phyloP scores from a whole-genome alignment of 2,797 vertebrate species.

The Characodon lateralis region DNA sequence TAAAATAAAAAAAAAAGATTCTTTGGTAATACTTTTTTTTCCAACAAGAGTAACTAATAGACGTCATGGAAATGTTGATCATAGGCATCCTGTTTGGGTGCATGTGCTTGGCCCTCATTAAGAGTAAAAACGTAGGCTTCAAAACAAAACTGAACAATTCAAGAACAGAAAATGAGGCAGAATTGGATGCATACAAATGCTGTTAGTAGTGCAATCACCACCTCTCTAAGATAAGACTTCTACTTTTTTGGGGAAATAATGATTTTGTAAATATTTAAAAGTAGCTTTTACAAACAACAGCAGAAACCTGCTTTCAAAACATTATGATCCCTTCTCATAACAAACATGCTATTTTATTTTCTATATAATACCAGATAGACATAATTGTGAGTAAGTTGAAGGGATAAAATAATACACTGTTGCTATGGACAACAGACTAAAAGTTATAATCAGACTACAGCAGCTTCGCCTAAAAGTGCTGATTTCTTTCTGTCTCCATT shows the following conservation, averaged over 20 bases:
- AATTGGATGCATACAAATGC: background rate
- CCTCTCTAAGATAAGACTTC: background rate
- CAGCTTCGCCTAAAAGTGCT: slow-evolving; percentile 21
- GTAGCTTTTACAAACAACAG: background rate
- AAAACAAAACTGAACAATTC: background rate
- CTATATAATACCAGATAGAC: background rate
- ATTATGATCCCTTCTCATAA: background rate
- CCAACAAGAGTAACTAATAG: slow-evolving; percentile 17
- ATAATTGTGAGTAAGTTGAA: slow-evolving; percentile 36
- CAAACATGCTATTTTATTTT: background rate
- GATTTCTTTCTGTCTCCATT: slow-evolving; percentile 16
- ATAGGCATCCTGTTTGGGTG: background rate
- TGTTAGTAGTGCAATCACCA: background rate
- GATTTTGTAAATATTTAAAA: background rate
- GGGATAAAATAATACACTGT: slow-evolving; percentile 31
- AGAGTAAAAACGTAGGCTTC: background rate
- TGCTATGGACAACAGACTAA: slow-evolving; percentile 50
- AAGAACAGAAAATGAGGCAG: background rate
- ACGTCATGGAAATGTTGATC: slow-evolving; percentile 51
- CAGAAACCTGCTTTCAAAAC: background rate
- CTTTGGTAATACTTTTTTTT: slow-evolving; percentile 36
- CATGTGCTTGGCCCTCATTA: background rate
- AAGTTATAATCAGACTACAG: slow-evolving; percentile 34
- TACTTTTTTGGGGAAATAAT: background rate
- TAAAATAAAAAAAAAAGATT: slow-evolving; percentile 32